phyloP scores from a whole-genome alignment of 2,797 vertebrate species.

The Psittacula derbiana region DNA sequence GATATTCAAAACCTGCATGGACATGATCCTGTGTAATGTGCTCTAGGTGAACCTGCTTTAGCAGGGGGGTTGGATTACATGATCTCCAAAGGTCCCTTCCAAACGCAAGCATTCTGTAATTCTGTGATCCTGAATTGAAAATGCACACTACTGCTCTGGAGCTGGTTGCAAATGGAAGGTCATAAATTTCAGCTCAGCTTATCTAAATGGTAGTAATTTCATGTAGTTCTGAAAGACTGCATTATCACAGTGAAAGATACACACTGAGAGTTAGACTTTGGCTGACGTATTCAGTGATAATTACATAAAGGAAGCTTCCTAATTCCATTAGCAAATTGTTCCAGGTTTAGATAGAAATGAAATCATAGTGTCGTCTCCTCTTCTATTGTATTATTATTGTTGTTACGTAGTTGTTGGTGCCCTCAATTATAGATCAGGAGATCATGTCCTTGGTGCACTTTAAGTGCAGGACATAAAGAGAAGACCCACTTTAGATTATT shows the following conservation, averaged over 20 bases:
- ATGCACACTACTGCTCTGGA: not conserved
- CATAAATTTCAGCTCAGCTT: not conserved
- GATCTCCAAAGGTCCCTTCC: not conserved
- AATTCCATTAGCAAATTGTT: constrained; percentile 45
- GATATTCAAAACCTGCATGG: not conserved
- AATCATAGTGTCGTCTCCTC: not conserved
- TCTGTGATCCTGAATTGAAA: not conserved
- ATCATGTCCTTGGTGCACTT: not conserved
- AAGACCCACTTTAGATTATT: not conserved
- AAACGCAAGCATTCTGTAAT: not conserved
- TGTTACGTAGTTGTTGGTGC: not conserved
- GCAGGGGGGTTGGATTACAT: not conserved
- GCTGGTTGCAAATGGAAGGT: not conserved
- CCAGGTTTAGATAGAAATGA: not conserved
- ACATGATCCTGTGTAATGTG: not conserved
- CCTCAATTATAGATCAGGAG: not conserved
- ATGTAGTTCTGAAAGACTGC: not conserved
- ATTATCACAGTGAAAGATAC: not conserved
- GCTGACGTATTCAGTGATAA: not conserved
- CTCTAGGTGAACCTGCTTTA: not conserved
- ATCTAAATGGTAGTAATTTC: not conserved
- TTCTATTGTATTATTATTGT: not conserved
- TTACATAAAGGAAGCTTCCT: not conserved
- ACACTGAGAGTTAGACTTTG: not conserved
- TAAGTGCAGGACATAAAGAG: not conserved